Percentiles rank a stretch among this genome's conserved stretches.
Evolutionary conservation across 2,888 invertebrate genomes (phyloP).

Genomic region (Exephanes ischioxanthus): DNA sequence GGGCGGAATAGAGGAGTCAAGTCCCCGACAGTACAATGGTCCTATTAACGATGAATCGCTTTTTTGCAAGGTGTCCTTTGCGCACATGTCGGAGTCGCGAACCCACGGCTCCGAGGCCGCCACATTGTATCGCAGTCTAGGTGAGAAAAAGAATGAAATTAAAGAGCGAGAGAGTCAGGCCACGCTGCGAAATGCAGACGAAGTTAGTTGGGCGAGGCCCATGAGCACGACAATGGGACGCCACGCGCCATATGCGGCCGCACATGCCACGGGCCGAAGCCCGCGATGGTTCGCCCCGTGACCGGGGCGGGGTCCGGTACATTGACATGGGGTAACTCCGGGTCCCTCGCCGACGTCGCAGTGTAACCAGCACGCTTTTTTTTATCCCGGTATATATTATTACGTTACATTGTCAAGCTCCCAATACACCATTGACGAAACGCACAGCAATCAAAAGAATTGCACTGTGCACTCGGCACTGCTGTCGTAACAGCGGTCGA

Average conservation of each 20-base stretch:
- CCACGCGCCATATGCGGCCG: constrained; percentile 82
- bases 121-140: not conserved
- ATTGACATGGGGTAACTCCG: constrained; percentile 47
- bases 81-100: constrained; percentile 74
- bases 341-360: constrained; percentile 49
- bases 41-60: constrained; percentile 73
- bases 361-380: constrained; percentile 43
- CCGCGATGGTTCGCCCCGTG: constrained; percentile 25
- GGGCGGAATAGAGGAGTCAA: constrained; percentile 60
- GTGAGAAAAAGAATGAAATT: constrained; percentile 70
- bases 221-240: constrained; percentile 80
- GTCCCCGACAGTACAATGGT: constrained; percentile 62
- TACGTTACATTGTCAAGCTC: constrained; percentile 63
- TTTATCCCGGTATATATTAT: constrained; percentile 56
- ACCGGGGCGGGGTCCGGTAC: constrained; percentile 34
- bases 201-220: constrained; percentile 81
- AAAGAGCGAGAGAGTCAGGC: constrained; percentile 34
- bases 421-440: constrained; percentile 29
- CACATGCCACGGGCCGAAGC: constrained; percentile 77
- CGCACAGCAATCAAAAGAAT: constrained; percentile 59
- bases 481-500: constrained; percentile 59
- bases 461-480: constrained; percentile 46
- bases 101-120: constrained; percentile 53
- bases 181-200: constrained; percentile 66
- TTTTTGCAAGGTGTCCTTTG: constrained; percentile 73